These are phyloP conservation scores for Gasterosteus aculeatus DNA, from an alignment of 2,113 vertebrate genomes.

Conservation along the genomic window DNA sequence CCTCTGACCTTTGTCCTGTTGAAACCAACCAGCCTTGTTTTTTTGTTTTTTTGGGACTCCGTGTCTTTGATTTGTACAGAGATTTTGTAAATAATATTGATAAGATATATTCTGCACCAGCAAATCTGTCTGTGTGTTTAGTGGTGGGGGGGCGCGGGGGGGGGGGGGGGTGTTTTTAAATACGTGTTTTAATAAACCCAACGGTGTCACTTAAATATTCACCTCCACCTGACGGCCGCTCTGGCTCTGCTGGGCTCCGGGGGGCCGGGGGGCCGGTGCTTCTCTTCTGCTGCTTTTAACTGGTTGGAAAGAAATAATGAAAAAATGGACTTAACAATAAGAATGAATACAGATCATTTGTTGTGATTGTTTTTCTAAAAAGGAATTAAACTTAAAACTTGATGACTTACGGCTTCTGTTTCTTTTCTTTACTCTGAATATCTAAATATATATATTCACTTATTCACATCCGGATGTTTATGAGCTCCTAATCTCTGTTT, in stretches of 20 bases:
- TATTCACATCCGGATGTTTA: too few species aligned
- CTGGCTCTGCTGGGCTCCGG: too few species aligned
- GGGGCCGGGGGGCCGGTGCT: too few species aligned
- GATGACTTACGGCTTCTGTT: conserved; percentile 9
- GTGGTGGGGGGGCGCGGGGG: neutral
- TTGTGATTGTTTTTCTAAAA: conserved; percentile 61
- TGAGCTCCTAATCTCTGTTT: too few species aligned
- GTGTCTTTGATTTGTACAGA: conserved; percentile 73
- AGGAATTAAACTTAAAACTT: conserved; percentile 74
- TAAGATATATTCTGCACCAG: conserved; percentile 76
- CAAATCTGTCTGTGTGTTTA: conserved; percentile 68
- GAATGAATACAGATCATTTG: conserved; percentile 51
- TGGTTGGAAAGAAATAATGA: conserved; percentile 20
- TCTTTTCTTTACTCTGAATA: conserved; percentile 3
- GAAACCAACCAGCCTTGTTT: too few species aligned
- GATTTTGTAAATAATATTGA: conserved; percentile 74
- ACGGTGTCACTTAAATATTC: too few species aligned
- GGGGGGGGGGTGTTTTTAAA: too few species aligned
- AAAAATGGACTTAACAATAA: neutral
- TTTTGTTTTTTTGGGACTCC: neutral
- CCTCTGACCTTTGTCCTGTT: too few species aligned
- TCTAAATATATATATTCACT: too few species aligned
- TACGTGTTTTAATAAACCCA: too few species aligned
- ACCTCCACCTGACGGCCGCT: too few species aligned
- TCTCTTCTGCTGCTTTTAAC: conserved; percentile 66